phyloP scores from a whole-genome alignment of 2,888 invertebrate species.

The Norana najaformis region DNA sequence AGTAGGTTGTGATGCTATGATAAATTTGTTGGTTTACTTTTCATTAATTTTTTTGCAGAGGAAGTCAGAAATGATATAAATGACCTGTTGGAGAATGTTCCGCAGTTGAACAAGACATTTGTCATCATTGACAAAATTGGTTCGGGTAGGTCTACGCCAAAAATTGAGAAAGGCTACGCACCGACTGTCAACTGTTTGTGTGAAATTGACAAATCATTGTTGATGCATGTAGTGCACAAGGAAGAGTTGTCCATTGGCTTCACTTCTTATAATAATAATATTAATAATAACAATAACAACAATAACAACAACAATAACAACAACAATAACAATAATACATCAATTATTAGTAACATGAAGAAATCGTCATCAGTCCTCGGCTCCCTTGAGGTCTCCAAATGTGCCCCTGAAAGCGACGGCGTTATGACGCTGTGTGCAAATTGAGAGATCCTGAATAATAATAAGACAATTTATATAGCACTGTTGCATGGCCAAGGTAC shows the following conservation, averaged over 20 bases:
- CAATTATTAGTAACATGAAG: no score
- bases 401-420: no score
- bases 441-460: no score
- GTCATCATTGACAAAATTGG: conserved; percentile 43
- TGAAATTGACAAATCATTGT: not conserved
- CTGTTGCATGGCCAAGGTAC: no score
- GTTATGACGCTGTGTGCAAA: no score
- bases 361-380: no score
- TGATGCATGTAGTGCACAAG: not conserved
- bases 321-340: no score
- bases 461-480: no score
- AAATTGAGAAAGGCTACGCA: no score
- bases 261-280: not conserved
- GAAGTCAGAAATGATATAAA: conserved; percentile 35
- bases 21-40: not conserved
- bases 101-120: conserved; percentile 39
- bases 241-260: not conserved
- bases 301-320: no score
- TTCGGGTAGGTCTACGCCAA: conserved; percentile 42
- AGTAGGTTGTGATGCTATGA: not conserved
- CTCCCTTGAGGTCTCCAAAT: no score
- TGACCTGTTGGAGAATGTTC: conserved; percentile 37
- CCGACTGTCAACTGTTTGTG: not conserved
- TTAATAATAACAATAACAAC: no score
- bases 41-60: not conserved